Base-by-base conservation (phyloP, 2,888 invertebrate genomes). In the Amphipoea oculea region DNA sequence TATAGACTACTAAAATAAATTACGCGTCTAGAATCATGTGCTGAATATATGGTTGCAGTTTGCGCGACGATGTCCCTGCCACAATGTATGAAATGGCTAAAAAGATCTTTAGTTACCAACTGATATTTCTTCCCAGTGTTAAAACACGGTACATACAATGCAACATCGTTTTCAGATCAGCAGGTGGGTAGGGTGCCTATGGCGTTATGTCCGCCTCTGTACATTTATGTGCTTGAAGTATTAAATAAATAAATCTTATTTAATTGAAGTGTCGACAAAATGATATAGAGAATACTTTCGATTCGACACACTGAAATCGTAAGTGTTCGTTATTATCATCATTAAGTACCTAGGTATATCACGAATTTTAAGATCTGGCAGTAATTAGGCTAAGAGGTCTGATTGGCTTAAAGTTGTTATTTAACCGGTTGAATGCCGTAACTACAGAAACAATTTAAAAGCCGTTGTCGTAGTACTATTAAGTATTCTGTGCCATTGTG, bases 161-260 rank as follows among this genome's bases (percentile, higher is more conserved):
- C 54, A 82, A 80, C 17, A 76, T 20, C 7, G 17, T 62, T 79
- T 73, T 74, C 65, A 66, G 73, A 67, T 79, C 65, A 72, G 73
- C 51, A 36, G 54, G 54, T 77, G n/a, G n/a, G n/a, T n/a, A n/a
- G n/a, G n/a, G n/a, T n/a, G n/a, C n/a, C n/a, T n/a, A n/a, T n/a
- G n/a, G n/a, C n/a, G n/a, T n/a, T n/a, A n/a, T n/a, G n/a, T n/a
- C n/a, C n/a, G n/a, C n/a, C n/a, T n/a, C n/a, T n/a, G n/a, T n/a
- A n/a, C n/a, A n/a, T n/a, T n/a, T n/a, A n/a, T n/a, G n/a, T n/a
- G n/a, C n/a, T n/a, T n/a, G n/a, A n/a, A n/a, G n/a, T n/a, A n/a
- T n/a, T n/a, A n/a, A n/a, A n/a, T n/a, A n/a, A n/a, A n/a, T n/a
- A 80, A 80, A 67, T 75, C 45, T 71, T 76, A 66, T 84, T 77